Percentiles rank a stretch among this genome's conserved stretches.
Evolutionary conservation across 1,140 invertebrate species (phyloP).

Genomic region (Drosophila lacertosa): DNA sequence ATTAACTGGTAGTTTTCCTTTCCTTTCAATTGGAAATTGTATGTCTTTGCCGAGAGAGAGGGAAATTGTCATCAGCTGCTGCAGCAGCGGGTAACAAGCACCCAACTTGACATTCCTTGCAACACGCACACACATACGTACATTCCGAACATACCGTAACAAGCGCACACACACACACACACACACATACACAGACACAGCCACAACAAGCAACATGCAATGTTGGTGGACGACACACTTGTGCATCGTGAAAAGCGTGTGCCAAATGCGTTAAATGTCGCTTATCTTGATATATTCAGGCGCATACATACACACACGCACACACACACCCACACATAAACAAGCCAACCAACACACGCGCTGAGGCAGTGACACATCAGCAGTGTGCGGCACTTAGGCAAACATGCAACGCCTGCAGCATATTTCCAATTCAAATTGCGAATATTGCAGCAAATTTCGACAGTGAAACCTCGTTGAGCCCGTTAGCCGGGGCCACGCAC

Average conservation of each 20-base stretch:
- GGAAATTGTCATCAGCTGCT: slow-evolving; percentile 10
- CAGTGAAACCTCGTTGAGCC: slow-evolving; percentile 11
- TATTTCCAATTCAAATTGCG: slow-evolving; percentile 69
- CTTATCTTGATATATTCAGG: slow-evolving; percentile 58
- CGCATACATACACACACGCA: slow-evolving; percentile 4
- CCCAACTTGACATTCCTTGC: slow-evolving; percentile 31
- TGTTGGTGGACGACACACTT: slow-evolving; percentile 14
- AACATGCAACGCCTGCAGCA: slow-evolving; percentile 65
- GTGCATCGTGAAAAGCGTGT: slow-evolving; percentile 48
- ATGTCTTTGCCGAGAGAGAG: background rate
- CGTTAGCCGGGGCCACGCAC: slow-evolving; percentile 6
- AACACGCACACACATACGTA: slow-evolving; percentile 1
- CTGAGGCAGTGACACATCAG: slow-evolving; percentile 11
- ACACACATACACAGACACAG: slow-evolving; percentile 2
- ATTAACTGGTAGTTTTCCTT: background rate
- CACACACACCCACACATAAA: slow-evolving; percentile 22
- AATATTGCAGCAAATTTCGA: slow-evolving; percentile 65
- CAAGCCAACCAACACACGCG: slow-evolving; percentile 12
- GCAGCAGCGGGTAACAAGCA: slow-evolving; percentile 27
- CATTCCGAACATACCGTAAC: too few species aligned
- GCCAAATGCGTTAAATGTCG: slow-evolving; percentile 65
- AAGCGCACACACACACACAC: background rate
- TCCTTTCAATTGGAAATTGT: background rate
- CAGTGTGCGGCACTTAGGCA: slow-evolving; percentile 48
- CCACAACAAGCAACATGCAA: slow-evolving; percentile 1